Evolutionary conservation across 2,113 vertebrate species (phyloP).

Genomic region (Edolisoma coerulescens): DNA sequence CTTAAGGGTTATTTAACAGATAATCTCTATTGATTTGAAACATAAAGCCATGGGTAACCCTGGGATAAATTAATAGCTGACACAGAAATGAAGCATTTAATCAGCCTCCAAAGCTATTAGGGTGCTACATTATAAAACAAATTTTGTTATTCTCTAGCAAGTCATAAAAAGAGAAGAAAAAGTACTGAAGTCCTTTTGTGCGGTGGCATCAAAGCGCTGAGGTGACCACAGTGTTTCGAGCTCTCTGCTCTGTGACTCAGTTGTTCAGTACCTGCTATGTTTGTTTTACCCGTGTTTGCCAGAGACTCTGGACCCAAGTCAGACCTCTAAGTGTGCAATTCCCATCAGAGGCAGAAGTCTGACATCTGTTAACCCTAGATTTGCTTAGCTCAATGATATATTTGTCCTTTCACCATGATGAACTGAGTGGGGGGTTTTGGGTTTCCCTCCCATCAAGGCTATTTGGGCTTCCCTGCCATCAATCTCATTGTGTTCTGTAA

Average conservation of each 20-base stretch:
- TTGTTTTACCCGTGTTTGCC: not conserved
- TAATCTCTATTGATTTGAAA: constrained; percentile 8
- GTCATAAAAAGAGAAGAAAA: not conserved
- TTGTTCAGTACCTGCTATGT: not conserved
- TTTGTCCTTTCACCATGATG: not conserved
- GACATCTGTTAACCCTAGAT: not conserved
- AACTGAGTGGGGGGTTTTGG: not conserved
- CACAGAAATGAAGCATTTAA: not conserved
- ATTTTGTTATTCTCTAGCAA: not conserved
- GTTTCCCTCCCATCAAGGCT: not conserved
- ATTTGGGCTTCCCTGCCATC: not conserved
- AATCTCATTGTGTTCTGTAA: not conserved
- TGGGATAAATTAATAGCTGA: constrained; percentile 4
- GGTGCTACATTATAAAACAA: not conserved
- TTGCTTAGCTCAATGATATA: not conserved
- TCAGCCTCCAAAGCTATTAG: not conserved
- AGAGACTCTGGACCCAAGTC: not conserved
- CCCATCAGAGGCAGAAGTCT: not conserved
- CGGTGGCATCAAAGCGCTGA: not conserved
- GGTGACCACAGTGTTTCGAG: not conserved
- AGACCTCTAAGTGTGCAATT: not conserved
- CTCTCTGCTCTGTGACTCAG: not conserved
- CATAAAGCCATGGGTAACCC: not conserved
- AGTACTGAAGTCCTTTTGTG: not conserved
- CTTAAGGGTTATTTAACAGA: constrained; percentile 12